Evolutionary conservation across 2,888 invertebrate species (phyloP).

Genomic region (Eudemis profundana): DNA sequence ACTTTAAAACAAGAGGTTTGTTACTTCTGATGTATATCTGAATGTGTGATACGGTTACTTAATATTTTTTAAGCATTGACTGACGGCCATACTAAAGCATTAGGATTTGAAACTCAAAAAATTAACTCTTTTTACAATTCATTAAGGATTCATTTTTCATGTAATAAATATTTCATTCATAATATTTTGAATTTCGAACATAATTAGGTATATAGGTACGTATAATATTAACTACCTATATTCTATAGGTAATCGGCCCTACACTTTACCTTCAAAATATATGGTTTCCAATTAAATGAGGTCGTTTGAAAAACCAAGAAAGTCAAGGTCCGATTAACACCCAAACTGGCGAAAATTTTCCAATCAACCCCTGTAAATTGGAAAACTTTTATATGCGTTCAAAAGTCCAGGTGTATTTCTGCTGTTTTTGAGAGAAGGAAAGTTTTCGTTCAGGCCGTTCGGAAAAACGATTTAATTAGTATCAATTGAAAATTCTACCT

Average conservation of each 20-base stretch:
- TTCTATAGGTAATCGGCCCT: no score
- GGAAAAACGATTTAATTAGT: constrained; percentile 74
- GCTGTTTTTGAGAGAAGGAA: constrained; percentile 63
- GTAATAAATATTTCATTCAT: no score
- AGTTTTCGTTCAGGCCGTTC: constrained; percentile 72
- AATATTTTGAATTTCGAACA: no score
- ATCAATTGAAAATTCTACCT: constrained; percentile 60
- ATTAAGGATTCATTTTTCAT: no score
- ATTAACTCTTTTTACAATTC: no score
- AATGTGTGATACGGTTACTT: no score
- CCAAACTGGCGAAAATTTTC: constrained; percentile 82
- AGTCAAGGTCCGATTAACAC: constrained; percentile 82
- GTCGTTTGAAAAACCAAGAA: constrained; percentile 67
- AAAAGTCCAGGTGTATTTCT: constrained; percentile 84
- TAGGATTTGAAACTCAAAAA: neutral
- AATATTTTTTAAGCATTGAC: no score
- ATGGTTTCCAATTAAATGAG: constrained; percentile 61
- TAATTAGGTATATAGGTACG: neutral
- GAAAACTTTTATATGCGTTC: constrained; percentile 85
- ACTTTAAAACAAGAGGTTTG: constrained; percentile 60
- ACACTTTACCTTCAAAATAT: neutral
- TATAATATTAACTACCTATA: no score
- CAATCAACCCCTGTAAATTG: constrained; percentile 84
- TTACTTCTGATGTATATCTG: constrained; percentile 46
- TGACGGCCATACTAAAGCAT: no score